These are phyloP conservation scores for Microcaecilia unicolor DNA, from an alignment of 2,797 vertebrate species.

Conservation along the genomic window DNA sequence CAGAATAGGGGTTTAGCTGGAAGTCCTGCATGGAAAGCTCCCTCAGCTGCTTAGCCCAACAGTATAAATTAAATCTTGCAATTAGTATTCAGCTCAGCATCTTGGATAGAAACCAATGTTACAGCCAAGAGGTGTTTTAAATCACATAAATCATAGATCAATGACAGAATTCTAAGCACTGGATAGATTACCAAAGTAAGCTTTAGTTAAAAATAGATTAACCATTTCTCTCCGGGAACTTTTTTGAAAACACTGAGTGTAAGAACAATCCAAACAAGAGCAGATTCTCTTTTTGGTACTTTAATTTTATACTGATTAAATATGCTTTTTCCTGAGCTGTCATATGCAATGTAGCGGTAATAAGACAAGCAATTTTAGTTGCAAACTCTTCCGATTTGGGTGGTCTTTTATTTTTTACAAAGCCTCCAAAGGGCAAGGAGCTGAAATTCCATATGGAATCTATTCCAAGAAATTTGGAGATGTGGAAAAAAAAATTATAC, in stretches of 20 bases:
- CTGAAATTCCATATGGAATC: no score
- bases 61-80: conserved; percentile 86
- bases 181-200: conserved; percentile 85
- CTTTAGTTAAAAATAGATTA: conserved; percentile 94
- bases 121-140: conserved; percentile 90
- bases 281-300: no score
- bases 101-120: conserved; percentile 85
- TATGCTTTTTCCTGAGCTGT: no score
- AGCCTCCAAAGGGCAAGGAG: no score
- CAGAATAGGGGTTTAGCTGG: conserved; percentile 10
- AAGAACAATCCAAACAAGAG: no score
- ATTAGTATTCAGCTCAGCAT: conserved; percentile 95
- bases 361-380: no score
- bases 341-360: no score
- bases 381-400: no score
- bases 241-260: conserved; percentile 14
- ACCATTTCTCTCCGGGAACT: conserved; percentile 65
- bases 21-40: conserved; percentile 47
- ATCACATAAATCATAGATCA: conserved; percentile 95
- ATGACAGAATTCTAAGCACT: conserved; percentile 78
- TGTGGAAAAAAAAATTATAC: no score
- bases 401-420: no score
- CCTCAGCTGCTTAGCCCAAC: conserved; percentile 54
- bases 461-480: no score
- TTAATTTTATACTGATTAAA: no score